Conservation (phyloP, 2,888 invertebrate genomes). For the Eupsilia transversa region DNA sequence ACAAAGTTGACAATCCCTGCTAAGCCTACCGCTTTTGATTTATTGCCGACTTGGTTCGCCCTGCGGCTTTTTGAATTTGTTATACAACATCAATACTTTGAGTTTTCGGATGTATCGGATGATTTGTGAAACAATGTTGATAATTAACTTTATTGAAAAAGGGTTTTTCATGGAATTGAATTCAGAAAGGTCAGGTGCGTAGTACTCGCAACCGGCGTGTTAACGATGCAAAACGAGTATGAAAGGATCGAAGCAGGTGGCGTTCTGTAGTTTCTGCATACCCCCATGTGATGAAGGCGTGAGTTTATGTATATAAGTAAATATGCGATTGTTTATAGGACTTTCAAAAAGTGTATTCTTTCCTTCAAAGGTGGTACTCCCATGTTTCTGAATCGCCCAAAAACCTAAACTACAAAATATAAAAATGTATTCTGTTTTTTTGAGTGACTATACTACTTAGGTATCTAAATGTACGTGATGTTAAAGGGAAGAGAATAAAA, state of each 20-base stretch:
- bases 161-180: neutral
- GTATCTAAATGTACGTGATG: neutral
- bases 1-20: conserved; percentile 51
- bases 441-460: neutral
- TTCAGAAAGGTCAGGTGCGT: neutral
- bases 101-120: neutral
- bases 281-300: no score
- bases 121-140: no score
- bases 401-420: neutral
- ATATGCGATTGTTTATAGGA: no score
- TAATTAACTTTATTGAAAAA: neutral
- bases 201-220: no score
- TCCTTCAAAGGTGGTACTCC: no score
- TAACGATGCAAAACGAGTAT: no score
- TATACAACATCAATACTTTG: neutral
- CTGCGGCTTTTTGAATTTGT: conserved; percentile 14
- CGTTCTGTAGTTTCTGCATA: no score
- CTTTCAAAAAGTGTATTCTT: no score
- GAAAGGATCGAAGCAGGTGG: no score
- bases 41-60: conserved; percentile 25
- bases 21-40: conserved; percentile 39
- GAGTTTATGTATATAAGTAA: no score
- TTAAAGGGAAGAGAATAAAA: neutral
- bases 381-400: no score
- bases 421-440: neutral